Evolutionary conservation across 2,888 invertebrate genomes (phyloP), one percentile per base, ranked within the genome.

Genomic region (Drepana falcataria): DNA sequence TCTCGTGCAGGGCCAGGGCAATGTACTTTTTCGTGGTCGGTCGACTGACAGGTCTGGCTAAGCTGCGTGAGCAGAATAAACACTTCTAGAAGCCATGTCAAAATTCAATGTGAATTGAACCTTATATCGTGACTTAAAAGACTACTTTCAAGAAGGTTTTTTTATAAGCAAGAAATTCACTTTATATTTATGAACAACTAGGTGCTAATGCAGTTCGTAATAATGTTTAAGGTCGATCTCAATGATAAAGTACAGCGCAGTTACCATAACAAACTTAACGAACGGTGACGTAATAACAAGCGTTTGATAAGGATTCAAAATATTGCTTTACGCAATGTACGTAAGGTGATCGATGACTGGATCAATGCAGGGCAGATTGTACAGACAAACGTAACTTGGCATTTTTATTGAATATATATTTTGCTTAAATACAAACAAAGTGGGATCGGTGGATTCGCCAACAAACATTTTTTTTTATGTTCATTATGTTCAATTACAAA

Each of bases 11-110:
- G 58, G 75, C 63, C 71, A 69, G 88, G 89, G 84, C 90, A 89
- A 84, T 88, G 90, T 81, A 84, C 91, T 81, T 85, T 81, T 83
- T 85, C 77, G 85, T 83, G 77, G 63, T 67, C 81, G 82, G 81
- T 79, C 83, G 77, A 70, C 78, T 73, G 76, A 68, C 69, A 66
- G 71, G 73, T 71, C 73, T 69, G 71, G 69, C 67, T 69, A 68
- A 76, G 66, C 72, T 72, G 71, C 77, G 81, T 79, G 82, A 75
- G 74, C 66, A 71, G 85, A 81, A 83, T 87, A 71, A 75, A 73
- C 82, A 83, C 79, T 75, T 71, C 66, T 56, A 58, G 9, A 9
- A 44, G 6, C 44, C 37, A 56, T 53, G 61, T 35, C 37, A 40
- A 35, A 7, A 48, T 34, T 49, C 64, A 62, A 54, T 53, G 40